These are phyloP conservation scores for Cetoscarus ocellatus DNA, from an alignment of 2,797 vertebrate genomes.

Conservation along the genomic window DNA sequence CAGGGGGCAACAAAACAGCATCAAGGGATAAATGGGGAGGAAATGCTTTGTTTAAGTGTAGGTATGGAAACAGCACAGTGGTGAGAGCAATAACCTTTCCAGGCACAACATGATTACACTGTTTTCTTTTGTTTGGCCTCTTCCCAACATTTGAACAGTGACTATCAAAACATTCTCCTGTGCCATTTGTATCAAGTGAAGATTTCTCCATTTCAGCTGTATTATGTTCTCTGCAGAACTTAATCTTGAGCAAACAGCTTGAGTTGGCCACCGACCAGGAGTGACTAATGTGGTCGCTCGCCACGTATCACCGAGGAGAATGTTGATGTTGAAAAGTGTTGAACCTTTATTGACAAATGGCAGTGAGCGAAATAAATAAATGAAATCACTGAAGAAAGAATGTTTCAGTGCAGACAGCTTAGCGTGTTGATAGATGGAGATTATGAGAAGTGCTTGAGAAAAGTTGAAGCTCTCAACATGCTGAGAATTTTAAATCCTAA, in stretches of 20 bases:
- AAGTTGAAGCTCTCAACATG: constrained; percentile 53
- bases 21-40: background rate
- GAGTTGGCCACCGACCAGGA: constrained; percentile 9
- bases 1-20: background rate
- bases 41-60: background rate
- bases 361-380: constrained; percentile 13
- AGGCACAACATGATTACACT: background rate
- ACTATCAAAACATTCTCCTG: constrained; percentile 25
- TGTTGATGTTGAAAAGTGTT: constrained; percentile 19
- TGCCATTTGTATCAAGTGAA: constrained; percentile 10
- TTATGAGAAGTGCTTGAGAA: constrained; percentile 28
- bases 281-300: constrained; percentile 28
- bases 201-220: background rate
- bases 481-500: constrained; percentile 47
- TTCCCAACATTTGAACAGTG: constrained; percentile 27
- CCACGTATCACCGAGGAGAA: background rate
- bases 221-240: background rate
- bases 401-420: constrained; percentile 35
- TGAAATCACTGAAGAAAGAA: constrained; percentile 15
- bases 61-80: background rate
- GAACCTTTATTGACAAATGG: constrained; percentile 46
- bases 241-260: constrained; percentile 40
- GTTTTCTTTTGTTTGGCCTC: constrained; percentile 2
- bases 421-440: constrained; percentile 62
- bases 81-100: constrained; percentile 16